A percentile compares a stretch with the other conserved stretches of the same genome.
phyloP scores from a whole-genome alignment of 2,113 vertebrate species.

The Speoplatyrhinus poulsoni region DNA sequence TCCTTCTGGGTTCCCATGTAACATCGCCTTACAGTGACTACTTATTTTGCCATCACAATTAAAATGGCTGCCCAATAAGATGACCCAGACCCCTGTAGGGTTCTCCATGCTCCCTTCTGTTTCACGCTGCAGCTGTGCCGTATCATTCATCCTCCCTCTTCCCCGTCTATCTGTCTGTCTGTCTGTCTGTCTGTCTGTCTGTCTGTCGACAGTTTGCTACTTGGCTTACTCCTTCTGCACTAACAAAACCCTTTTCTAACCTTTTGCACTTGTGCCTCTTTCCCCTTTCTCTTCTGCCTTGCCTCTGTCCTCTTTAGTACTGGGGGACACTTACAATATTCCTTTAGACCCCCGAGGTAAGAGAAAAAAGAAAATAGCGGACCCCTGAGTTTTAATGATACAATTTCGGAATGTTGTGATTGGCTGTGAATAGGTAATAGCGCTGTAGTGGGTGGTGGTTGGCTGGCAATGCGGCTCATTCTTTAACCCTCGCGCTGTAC shows the following conservation, averaged over 20 bases:
- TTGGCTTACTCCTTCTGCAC: constrained; percentile 70
- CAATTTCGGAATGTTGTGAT: neutral
- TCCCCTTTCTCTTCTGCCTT: constrained; percentile 74
- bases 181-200: constrained; percentile 59
- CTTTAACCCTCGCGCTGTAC: too few relatives aligned
- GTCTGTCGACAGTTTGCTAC: constrained; percentile 50
- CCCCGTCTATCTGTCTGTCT: constrained; percentile 28
- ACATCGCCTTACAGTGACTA: too few relatives aligned
- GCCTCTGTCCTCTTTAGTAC: constrained; percentile 87
- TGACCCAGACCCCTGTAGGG: too few relatives aligned
- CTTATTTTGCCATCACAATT: too few relatives aligned
- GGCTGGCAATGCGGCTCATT: neutral
- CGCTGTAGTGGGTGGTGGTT: neutral
- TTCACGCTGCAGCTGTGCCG: too few relatives aligned
- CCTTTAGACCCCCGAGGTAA: constrained; percentile 99
- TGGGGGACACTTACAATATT: constrained; percentile 99
- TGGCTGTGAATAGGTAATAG: neutral
- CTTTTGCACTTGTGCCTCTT: constrained; percentile 85
- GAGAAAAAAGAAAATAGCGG: constrained; percentile 52
- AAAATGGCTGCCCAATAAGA: too few relatives aligned
- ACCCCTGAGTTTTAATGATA: constrained; percentile 1
- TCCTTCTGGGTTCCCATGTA: too few relatives aligned
- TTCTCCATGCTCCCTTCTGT: too few relatives aligned
- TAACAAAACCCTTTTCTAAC: constrained; percentile 82
- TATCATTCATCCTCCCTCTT: neutral